Evolutionary conservation across 2,113 vertebrate species (phyloP).

Genomic region (Gasterosteus aculeatus): DNA sequence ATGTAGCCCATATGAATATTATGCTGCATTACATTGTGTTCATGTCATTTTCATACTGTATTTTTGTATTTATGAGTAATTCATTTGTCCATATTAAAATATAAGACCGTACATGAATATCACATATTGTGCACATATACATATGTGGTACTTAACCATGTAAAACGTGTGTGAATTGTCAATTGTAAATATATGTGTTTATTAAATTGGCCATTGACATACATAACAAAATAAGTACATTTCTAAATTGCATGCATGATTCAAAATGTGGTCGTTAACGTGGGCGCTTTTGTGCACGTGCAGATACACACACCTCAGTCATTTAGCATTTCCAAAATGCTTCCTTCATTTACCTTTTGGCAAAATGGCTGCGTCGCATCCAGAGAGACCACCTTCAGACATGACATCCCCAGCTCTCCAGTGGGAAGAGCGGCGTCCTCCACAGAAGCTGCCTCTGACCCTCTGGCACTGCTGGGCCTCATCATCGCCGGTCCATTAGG

Average conservation of each 20-base stretch:
- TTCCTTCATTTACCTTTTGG: slow-evolving; percentile 64
- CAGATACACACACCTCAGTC: slow-evolving; percentile 33
- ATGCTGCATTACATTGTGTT: neutral
- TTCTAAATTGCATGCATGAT: neutral
- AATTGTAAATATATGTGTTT: neutral
- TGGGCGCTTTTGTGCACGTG: neutral
- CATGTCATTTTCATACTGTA: neutral
- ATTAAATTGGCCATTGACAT: neutral
- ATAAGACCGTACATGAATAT: neutral
- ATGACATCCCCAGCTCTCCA: slow-evolving; percentile 74
- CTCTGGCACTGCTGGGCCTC: slow-evolving; percentile 80
- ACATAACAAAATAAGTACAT: neutral
- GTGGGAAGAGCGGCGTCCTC: slow-evolving; percentile 72
- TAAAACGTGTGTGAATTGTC: neutral
- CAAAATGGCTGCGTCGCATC: slow-evolving; percentile 61
- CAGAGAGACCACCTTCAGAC: slow-evolving; percentile 78
- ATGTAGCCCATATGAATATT: neutral
- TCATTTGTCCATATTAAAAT: neutral
- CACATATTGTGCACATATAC: slow-evolving; percentile 3
- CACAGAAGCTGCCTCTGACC: slow-evolving; percentile 82
- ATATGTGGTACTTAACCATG: slow-evolving; percentile 1
- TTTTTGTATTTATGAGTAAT: neutral
- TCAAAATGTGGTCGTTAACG: slow-evolving; percentile 7
- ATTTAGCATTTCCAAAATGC: slow-evolving; percentile 50
- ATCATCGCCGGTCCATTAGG: slow-evolving; percentile 83